Conservation (phyloP, 64 coral and sea anemone species). For the Orbicella faveolata region DNA sequence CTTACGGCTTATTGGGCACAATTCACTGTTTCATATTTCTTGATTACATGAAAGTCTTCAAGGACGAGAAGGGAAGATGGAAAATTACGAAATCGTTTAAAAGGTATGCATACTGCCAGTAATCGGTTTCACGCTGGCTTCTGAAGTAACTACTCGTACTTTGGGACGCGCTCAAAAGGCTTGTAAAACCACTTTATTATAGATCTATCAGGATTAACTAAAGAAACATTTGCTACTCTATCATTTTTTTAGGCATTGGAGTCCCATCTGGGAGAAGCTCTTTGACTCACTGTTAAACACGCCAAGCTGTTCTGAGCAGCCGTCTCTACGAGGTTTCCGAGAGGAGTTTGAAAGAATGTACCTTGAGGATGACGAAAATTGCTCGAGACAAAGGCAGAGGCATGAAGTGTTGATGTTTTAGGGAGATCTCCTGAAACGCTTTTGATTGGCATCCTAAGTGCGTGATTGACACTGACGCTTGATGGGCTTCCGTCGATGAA, state of each 20-base stretch:
- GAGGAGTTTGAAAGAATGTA: constrained; percentile 47
- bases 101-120: constrained; percentile 36
- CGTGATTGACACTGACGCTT: neutral
- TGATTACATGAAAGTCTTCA: constrained; percentile 94
- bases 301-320: constrained; percentile 48
- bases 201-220: too few species aligned
- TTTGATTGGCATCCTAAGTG: neutral
- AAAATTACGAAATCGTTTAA: constrained; percentile 63
- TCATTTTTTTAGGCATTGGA: constrained; percentile 47
- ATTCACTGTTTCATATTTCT: constrained; percentile 80
- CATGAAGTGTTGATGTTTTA: constrained; percentile 36
- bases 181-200: too few species aligned
- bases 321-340: constrained; percentile 60
- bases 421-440: neutral
- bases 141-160: too few species aligned
- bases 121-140: too few species aligned
- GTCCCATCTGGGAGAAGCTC: constrained; percentile 68
- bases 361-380: neutral
- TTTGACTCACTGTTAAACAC: constrained; percentile 80
- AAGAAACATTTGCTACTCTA: too few species aligned
- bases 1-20: constrained; percentile 76
- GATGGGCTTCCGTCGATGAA: too few species aligned
- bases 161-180: too few species aligned
- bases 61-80: constrained; percentile 61
- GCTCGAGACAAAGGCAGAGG: neutral